Base-by-base conservation (phyloP, 2,797 vertebrate species). In the Sternotherus odoratus region DNA sequence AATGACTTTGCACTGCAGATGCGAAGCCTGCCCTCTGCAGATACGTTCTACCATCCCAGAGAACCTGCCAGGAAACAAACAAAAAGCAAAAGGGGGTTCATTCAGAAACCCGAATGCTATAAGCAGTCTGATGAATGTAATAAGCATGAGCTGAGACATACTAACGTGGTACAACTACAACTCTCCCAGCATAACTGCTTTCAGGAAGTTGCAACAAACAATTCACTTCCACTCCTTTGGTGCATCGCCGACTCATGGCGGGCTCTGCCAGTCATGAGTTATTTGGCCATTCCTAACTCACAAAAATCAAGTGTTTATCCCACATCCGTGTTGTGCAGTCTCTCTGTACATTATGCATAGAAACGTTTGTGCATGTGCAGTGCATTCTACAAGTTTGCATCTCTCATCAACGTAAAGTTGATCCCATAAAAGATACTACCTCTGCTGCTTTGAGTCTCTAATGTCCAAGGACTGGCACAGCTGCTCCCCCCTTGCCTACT, bases 281-380 rank as follows among this genome's bases (percentile, higher is more conserved):
- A 63, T 63, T 80, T 78, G 56, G 48, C 16, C 69, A 48, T 54
- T 94, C 87, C 83, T 53, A 94, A 53, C 17, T 72, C 60, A 51
- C 17, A n/a, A 86, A 83, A 96, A 91, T 57, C 66, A 93, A 81
- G 72, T 78, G 24, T 63, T 89, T 69, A 26, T 83, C 23, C 77
- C 79, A 33, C 50, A 23, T 79, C 19, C 43, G n/a, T 49, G 33
- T 21, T 74, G 54, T 0, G 0, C 69, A 69, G 57, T 6, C 46
- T 74, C 49, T 24, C 69, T 66, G 33, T 77, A 86, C 19, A 19
- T 85, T 83, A 69, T 13, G 30, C 23, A 69, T 9, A 1, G 0
- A 83, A 75, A 63, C 57, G 43, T 15, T n/a, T 26, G 79, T 50
- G 24, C 23, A 89, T 0, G 0, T 26, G n/a, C 11, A 78, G 33